Evolutionary conservation across 2,797 vertebrate species (phyloP).

Genomic region (Eutrigla gurnardus): DNA sequence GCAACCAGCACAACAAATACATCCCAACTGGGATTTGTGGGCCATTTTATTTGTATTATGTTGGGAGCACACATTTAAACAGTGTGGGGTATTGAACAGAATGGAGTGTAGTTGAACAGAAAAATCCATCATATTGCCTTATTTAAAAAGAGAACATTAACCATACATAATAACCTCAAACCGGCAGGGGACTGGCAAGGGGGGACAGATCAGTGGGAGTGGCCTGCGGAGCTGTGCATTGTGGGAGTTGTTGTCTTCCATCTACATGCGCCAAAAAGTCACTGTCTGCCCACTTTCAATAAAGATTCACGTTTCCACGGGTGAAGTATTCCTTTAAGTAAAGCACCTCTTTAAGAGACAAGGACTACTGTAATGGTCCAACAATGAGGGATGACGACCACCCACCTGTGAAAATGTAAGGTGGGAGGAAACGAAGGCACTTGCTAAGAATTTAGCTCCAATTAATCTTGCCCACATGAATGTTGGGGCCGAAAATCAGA

Average conservation of each 20-base stretch:
- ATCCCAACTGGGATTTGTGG: not conserved
- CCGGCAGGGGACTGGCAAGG: too few species aligned
- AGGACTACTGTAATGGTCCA: not conserved
- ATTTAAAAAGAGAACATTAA: not conserved
- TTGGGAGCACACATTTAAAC: slow-evolving; percentile 5
- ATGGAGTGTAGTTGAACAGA: not conserved
- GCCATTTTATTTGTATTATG: too few species aligned
- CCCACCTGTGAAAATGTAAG: slow-evolving; percentile 12
- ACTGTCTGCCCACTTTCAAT: too few species aligned
- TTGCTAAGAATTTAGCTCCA: slow-evolving; percentile 27
- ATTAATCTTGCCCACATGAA: slow-evolving; percentile 33
- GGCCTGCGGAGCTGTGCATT: too few species aligned
- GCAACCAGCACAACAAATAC: not conserved
- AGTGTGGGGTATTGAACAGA: not conserved
- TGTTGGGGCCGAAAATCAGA: slow-evolving; percentile 27
- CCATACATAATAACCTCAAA: not conserved
- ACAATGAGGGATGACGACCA: slow-evolving; percentile 21
- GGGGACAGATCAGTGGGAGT: too few species aligned
- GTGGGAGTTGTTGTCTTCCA: too few species aligned
- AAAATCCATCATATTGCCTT: not conserved
- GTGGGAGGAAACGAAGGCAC: slow-evolving; percentile 17
- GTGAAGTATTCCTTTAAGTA: not conserved
- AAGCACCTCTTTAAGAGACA: not conserved
- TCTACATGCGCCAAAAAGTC: too few species aligned
- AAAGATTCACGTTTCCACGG: too few species aligned